Evolutionary conservation across 2,113 vertebrate species (phyloP).

Genomic region (Rhea pennata): DNA sequence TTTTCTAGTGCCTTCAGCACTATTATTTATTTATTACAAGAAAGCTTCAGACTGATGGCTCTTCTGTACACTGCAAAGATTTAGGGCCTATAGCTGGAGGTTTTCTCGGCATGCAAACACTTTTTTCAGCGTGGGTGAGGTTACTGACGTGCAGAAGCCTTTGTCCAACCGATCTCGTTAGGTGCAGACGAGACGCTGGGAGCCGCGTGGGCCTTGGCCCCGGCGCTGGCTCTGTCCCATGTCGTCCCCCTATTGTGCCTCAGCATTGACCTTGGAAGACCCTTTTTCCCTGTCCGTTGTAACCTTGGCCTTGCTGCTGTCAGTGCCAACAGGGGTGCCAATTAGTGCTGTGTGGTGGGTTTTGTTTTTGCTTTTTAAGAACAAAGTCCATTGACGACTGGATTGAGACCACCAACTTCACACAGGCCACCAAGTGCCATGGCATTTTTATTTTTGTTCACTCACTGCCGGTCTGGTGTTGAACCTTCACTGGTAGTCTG

Average conservation of each 20-base stretch:
- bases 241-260: background rate
- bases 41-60: background rate
- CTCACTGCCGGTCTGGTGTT: background rate
- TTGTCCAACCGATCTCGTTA: background rate
- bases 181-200: background rate
- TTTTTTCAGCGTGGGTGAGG: background rate
- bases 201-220: background rate
- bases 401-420: constrained; percentile 15
- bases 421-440: background rate
- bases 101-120: rapidly evolving
- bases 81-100: background rate
- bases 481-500: background rate
- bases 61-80: background rate
- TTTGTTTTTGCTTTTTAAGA: constrained; percentile 6
- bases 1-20: background rate
- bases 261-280: constrained; percentile 14
- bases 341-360: constrained; percentile 15
- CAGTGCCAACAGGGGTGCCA: constrained; percentile 34
- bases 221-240: background rate
- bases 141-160: background rate
- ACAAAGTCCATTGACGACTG: constrained; percentile 20
- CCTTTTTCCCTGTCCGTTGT: background rate
- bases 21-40: background rate
- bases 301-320: constrained; percentile 7
- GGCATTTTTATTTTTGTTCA: constrained; percentile 15